These are phyloP conservation scores for Paradisaea rubra DNA, from an alignment of 2,113 vertebrate species.

Conservation along the genomic window DNA sequence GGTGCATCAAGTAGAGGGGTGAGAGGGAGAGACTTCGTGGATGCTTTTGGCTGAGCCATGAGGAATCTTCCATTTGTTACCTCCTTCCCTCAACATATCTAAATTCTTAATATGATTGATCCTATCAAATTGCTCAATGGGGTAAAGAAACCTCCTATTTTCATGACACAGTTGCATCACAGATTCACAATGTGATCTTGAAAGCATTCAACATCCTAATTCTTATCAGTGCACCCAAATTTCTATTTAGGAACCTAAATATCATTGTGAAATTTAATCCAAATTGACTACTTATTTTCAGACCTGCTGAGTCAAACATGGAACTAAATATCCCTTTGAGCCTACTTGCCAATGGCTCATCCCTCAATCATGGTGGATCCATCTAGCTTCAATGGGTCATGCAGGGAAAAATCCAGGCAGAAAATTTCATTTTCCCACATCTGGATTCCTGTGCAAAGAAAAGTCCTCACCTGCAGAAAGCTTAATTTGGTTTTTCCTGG, in stretches of 20 bases:
- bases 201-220: not conserved
- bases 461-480: not conserved
- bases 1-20: not conserved
- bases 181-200: not conserved
- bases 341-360: not conserved
- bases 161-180: not conserved
- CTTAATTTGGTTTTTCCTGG: not conserved
- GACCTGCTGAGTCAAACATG: not conserved
- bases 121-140: not conserved
- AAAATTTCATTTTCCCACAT: not conserved
- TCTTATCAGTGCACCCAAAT: not conserved
- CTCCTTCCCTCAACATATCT: not conserved
- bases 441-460: not conserved
- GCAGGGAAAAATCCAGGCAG: not conserved
- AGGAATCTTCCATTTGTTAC: not conserved
- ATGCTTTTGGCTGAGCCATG: not conserved
- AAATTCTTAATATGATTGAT: not conserved
- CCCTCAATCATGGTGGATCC: fast-evolving
- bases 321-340: not conserved
- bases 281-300: not conserved
- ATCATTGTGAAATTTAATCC: not conserved
- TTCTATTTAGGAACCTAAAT: not conserved
- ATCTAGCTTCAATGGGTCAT: not conserved
- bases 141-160: not conserved
- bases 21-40: not conserved